These are phyloP conservation scores for Colletes gigas DNA, from an alignment of 1,140 invertebrate species.

Conservation along the genomic window DNA sequence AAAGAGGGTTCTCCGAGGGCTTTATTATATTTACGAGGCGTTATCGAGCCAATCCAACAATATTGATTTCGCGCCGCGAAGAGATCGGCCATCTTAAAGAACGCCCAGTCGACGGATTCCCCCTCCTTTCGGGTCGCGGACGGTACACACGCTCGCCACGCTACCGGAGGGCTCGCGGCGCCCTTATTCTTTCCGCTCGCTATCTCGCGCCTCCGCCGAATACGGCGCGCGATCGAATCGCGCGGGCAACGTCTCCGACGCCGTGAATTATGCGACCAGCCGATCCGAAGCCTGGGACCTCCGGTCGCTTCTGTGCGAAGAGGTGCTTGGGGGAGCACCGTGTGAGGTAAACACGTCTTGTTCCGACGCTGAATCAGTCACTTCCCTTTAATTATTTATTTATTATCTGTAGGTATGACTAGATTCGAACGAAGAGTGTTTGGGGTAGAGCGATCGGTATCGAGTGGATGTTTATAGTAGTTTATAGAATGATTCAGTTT, in stretches of 20 bases:
- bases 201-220: constrained; percentile 26
- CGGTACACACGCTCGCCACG: constrained; percentile 24
- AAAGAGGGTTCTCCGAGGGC: constrained; percentile 55
- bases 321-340: too few species aligned
- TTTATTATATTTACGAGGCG: constrained; percentile 80
- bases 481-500: too few species aligned
- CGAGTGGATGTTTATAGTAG: too few species aligned
- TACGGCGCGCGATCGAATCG: constrained; percentile 36
- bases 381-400: too few species aligned
- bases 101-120: constrained; percentile 47
- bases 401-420: too few species aligned
- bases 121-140: not conserved
- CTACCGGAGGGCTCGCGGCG: constrained; percentile 60
- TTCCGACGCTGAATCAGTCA: too few species aligned
- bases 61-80: constrained; percentile 75
- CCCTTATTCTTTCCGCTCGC: constrained; percentile 32
- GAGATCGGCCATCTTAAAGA: constrained; percentile 64
- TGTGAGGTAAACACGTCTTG: too few species aligned
- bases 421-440: too few species aligned
- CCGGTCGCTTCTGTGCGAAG: not conserved
- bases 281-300: too few species aligned
- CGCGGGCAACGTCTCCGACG: not conserved
- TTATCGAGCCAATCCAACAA: constrained; percentile 77
- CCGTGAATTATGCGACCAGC: constrained; percentile 34
- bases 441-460: too few species aligned